phyloP scores from a whole-genome alignment of 2,888 invertebrate species.

The Noctuana brunneofusca region DNA sequence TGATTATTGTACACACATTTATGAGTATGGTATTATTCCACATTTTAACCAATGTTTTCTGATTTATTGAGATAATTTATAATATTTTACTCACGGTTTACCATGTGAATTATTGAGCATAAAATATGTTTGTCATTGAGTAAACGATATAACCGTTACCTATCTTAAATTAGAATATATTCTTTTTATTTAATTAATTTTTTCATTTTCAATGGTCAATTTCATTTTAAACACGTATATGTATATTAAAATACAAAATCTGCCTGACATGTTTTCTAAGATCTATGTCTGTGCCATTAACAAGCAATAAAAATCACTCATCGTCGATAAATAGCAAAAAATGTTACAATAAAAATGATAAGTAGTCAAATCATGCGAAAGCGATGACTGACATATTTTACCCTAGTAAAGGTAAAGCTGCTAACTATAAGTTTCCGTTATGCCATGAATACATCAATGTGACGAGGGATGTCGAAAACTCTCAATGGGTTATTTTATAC shows the following conservation, averaged over 20 bases:
- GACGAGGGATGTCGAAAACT: slow-evolving; percentile 58
- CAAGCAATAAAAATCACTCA: slow-evolving; percentile 7
- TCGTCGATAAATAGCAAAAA: slow-evolving; percentile 4
- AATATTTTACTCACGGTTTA: too few relatives aligned
- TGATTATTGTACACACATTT: not conserved
- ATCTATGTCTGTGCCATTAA: not conserved
- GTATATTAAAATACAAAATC: too few relatives aligned
- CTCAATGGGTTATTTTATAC: slow-evolving; percentile 68
- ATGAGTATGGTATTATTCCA: too few relatives aligned
- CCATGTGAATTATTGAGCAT: too few relatives aligned
- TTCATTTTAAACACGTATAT: too few relatives aligned
- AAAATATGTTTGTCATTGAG: too few relatives aligned
- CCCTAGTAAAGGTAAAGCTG: slow-evolving; percentile 48
- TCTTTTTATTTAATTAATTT: too few relatives aligned
- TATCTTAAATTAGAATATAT: too few relatives aligned
- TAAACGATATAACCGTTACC: too few relatives aligned
- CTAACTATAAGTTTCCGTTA: slow-evolving; percentile 61
- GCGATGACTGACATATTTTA: slow-evolving; percentile 49
- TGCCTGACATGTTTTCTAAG: not conserved
- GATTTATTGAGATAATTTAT: too few relatives aligned
- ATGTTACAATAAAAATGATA: slow-evolving; percentile 21
- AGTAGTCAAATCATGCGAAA: slow-evolving; percentile 30
- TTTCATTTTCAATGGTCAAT: too few relatives aligned
- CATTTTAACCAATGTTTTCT: not conserved
- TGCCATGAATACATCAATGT: slow-evolving; percentile 67